A percentile compares a stretch with the other conserved stretches of the same genome.
Evolutionary conservation across 2,888 invertebrate genomes (phyloP).

Genomic region (Pyrrhia umbra): DNA sequence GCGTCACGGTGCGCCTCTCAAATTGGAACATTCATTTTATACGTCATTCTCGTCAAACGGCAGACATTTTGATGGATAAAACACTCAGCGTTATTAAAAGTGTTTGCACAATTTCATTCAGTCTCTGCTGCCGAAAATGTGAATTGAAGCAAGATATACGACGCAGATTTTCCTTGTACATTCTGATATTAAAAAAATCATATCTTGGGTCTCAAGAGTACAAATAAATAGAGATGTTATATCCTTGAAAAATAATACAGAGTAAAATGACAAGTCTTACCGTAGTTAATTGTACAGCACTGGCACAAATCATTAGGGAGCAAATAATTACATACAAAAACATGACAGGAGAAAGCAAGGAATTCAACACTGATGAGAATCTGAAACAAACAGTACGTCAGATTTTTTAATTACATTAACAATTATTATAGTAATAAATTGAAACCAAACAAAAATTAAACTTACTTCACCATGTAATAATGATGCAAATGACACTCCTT

Average conservation of each 20-base stretch:
- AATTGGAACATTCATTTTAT: not conserved
- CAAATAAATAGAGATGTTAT: too few species aligned
- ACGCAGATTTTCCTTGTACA: not conserved
- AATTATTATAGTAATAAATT: too few species aligned
- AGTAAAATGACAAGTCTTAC: too few species aligned
- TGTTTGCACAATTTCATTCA: not conserved
- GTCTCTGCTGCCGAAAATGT: not conserved
- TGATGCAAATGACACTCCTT: conserved; percentile 78
- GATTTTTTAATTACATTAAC: too few species aligned
- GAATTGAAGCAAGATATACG: not conserved
- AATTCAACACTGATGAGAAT: conserved; percentile 76
- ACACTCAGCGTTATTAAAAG: conserved; percentile 11
- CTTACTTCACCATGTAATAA: conserved; percentile 75
- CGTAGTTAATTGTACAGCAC: conserved; percentile 81
- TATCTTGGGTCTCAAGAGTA: too few species aligned
- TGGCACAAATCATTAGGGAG: conserved; percentile 86
- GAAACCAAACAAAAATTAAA: conserved; percentile 18
- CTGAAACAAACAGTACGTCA: conserved; percentile 75
- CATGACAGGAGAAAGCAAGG: conserved; percentile 83
- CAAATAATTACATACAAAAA: conserved; percentile 86
- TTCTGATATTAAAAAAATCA: too few species aligned
- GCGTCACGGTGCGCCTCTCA: not conserved
- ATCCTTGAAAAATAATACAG: too few species aligned
- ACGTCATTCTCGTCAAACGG: not conserved
- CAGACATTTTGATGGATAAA: not conserved